Percentiles rank a stretch among this genome's conserved stretches.
phyloP scores from a whole-genome alignment of 1,140 invertebrate genomes.

The Chironomus striatipennis region DNA sequence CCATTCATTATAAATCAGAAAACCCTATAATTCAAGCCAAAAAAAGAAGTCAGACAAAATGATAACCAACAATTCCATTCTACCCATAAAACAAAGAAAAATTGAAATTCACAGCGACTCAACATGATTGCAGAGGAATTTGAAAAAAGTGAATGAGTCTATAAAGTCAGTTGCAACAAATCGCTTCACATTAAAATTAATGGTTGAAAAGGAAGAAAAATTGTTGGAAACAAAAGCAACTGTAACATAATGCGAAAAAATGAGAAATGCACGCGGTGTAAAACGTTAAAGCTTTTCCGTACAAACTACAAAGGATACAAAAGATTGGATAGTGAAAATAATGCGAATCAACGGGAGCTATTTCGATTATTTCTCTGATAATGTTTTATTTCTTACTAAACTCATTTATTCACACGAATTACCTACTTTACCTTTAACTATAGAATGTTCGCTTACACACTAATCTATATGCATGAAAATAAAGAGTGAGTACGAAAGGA shows the following conservation, averaged over 20 bases:
- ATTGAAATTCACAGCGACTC: not conserved
- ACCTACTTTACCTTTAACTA: no score
- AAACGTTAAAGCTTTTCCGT: not conserved
- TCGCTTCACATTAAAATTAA: slow-evolving; percentile 20
- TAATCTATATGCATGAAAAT: no score
- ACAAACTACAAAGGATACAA: no score
- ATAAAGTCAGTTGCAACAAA: slow-evolving; percentile 19
- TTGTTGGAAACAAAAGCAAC: not conserved
- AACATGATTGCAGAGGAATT: not conserved
- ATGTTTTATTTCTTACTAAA: not conserved
- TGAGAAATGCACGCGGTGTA: not conserved
- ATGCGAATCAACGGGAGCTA: slow-evolving; percentile 3
- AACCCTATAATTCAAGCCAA: no score
- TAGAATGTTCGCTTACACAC: no score
- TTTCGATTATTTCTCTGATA: not conserved
- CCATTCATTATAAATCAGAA: no score
- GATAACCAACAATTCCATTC: no score
- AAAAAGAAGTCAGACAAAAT: no score
- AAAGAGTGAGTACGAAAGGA: no score
- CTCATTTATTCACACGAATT: not conserved
- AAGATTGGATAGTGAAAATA: not conserved
- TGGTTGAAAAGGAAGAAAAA: not conserved
- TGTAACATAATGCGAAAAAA: not conserved
- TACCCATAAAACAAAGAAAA: no score
- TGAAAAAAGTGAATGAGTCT: not conserved